Evolutionary conservation across 2,113 vertebrate genomes (phyloP), one percentile per base, ranked within the genome.

Genomic region (Formicarius rufipectus): DNA sequence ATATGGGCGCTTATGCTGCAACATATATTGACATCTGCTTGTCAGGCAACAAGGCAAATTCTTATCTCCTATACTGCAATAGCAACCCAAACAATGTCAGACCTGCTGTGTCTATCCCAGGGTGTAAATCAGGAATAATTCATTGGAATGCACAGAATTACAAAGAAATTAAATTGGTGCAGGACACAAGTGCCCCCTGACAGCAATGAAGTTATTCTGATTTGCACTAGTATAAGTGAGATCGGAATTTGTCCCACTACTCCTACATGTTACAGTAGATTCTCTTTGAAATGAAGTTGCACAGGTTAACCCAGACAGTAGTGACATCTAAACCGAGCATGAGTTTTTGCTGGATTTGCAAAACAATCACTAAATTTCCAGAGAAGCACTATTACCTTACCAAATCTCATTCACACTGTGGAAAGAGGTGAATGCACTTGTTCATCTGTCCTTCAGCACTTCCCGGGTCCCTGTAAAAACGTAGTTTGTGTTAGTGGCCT

Each of bases 271-370:
- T 96, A 93, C 96, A 96, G 96, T 96, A 95, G 97, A 96, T 95
- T 97, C 96, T 96, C 93, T 96, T 96, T 97, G 95, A 97, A 95
- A 96, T 95, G 88, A 96, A 95, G 95, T 96, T 96, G 86, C 75
- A 42, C 87, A 95, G 75, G 89, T 90, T 96, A 93, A 95, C 90
- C 91, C 82, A 89, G 84, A 95, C 96, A 86, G 93, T 97, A 95
- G 88, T 90, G 93, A 97, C 53, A 86, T 37, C 66, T 75, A 93
- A 93, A 96, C 91, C 0, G 13, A 82, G 75, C 87, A 44, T 47
- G 72, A 93, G 20, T 55, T 83, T 72, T 80, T 47, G 24, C 86
- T n/a, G 50, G n/a, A 91, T 85, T 90, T 86, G 49, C 42, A 69
- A 76, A 96, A n/a, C 83, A 39, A 35, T 50, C n/a, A 55, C 93